Conservation (phyloP, 2,888 invertebrate species). For the Tricholauxania praeusta region DNA sequence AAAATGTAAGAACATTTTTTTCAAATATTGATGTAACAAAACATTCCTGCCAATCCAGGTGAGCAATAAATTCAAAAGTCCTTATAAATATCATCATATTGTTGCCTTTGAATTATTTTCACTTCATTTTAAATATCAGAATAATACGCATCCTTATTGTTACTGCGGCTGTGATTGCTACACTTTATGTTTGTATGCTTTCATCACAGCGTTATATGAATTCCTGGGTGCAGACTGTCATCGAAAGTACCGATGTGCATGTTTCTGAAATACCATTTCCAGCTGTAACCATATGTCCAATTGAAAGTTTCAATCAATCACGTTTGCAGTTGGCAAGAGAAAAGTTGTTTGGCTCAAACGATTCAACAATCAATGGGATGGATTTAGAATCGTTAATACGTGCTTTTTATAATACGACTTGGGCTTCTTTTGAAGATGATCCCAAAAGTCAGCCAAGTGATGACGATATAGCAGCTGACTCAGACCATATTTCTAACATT, state of each 20-base stretch:
- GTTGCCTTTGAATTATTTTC: too few relatives aligned
- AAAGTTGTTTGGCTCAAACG: conserved; percentile 8
- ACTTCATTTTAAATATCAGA: conserved; percentile 33
- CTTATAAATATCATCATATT: too few relatives aligned
- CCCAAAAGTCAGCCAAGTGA: background rate
- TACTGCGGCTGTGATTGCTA: conserved; percentile 43
- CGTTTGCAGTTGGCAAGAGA: conserved; percentile 7
- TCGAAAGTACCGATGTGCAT: conserved; percentile 59
- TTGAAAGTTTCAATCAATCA: conserved; percentile 29
- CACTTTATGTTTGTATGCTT: conserved; percentile 52
- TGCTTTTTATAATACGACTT: conserved; percentile 18
- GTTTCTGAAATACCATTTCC: conserved; percentile 59
- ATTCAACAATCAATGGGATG: background rate
- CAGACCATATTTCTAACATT: background rate
- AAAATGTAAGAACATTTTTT: too few relatives aligned
- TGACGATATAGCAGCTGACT: background rate
- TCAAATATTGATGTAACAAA: too few relatives aligned
- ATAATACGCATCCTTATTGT: conserved; percentile 43
- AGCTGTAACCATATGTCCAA: conserved; percentile 56
- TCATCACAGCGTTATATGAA: conserved; percentile 55
- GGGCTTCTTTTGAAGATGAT: background rate
- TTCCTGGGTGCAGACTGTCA: conserved; percentile 59
- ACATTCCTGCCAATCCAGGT: too few relatives aligned
- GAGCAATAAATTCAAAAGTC: too few relatives aligned
- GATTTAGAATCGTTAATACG: conserved; percentile 20